These are phyloP conservation scores for Pardosa pseudoannulata DNA, from an alignment of 2,888 invertebrate genomes.

Conservation along the genomic window DNA sequence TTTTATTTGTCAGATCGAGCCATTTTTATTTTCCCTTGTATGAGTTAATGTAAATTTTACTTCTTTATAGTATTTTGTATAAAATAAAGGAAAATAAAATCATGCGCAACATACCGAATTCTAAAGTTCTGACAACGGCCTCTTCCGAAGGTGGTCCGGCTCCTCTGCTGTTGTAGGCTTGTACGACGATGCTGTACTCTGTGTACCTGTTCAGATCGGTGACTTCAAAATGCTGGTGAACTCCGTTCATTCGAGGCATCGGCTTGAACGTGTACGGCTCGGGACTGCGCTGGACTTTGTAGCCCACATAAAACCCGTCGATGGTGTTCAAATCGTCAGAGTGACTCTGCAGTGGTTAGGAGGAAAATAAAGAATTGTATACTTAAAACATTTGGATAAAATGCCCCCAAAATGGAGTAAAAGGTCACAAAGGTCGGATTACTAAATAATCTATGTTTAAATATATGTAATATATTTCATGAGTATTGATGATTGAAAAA, in stretches of 20 bases:
- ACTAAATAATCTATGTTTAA: too few species aligned
- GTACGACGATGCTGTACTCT: constrained; percentile 77
- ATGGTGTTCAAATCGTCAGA: constrained; percentile 75
- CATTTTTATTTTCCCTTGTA: too few species aligned
- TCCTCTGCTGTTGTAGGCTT: constrained; percentile 77
- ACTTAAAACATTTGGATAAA: too few species aligned
- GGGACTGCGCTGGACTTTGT: constrained; percentile 76
- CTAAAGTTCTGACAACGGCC: constrained; percentile 41
- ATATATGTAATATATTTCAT: too few species aligned
- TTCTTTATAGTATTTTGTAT: too few species aligned
- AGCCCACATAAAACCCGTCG: constrained; percentile 78
- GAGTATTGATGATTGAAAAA: too few species aligned
- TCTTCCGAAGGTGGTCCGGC: constrained; percentile 77
- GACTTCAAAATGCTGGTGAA: constrained; percentile 34
- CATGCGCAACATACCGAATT: constrained; percentile 68
- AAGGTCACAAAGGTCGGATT: too few species aligned
- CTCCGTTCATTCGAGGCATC: constrained; percentile 35
- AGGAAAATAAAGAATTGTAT: too few species aligned
- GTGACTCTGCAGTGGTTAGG: constrained; percentile 75
- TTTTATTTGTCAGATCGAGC: too few species aligned
- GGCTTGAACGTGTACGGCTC: constrained; percentile 77
- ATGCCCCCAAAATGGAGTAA: too few species aligned
- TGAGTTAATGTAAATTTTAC: too few species aligned
- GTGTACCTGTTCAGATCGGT: constrained; percentile 77
- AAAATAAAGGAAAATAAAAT: too few species aligned